Base-by-base conservation (phyloP, 2,888 invertebrate genomes). In the Sympetrum striolatum region DNA sequence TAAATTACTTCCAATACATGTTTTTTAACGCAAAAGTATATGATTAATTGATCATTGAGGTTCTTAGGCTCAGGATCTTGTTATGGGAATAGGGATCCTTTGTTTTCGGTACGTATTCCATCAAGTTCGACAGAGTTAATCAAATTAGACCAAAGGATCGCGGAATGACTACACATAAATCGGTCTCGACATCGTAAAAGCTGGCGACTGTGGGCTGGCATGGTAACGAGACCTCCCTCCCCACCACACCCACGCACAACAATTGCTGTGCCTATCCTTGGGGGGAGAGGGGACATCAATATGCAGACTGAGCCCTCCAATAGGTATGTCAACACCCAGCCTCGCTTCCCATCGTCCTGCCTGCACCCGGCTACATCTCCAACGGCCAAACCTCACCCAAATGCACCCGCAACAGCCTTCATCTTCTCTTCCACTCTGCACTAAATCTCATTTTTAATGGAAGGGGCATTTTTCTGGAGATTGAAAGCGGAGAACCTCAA, bases 291-390 rank as follows among this genome's bases (percentile, higher is more conserved):
- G 37, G 22, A 73, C 73, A 60, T 80, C 60, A 86, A 86, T 86
- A 86, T 86, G 86, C 86, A 86, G 86, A 86, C 86, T 60, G 60
- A 22, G 86, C 60, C 60, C 86, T 86, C 86, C 37, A n/a, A 58
- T 60, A 86, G 86, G 86, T 37, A 86, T 86, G 86, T 86, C 86
- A 86, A 86, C 86, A 86, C 86, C 86, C 86, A 35, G 35, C 82
- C 58, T 35, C 35, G 82, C 86, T 39, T 37, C 60, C 86, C 35
- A 58, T 58, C 86, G 58, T 64, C 64, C 86, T 60, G 25, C 58
- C 53, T 58, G 58, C 82, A 37, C 60, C 60, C 86, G 86, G 37
- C 86, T 86, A 31, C 73, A 31, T 73, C n/a, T 31, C 48, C 53
- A 53, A 31, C 82, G 31, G 58, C 3, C 86, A 0, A 15, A 14